phyloP scores from a whole-genome alignment of 2,888 invertebrate species.

The Blastobasis lacticolella region DNA sequence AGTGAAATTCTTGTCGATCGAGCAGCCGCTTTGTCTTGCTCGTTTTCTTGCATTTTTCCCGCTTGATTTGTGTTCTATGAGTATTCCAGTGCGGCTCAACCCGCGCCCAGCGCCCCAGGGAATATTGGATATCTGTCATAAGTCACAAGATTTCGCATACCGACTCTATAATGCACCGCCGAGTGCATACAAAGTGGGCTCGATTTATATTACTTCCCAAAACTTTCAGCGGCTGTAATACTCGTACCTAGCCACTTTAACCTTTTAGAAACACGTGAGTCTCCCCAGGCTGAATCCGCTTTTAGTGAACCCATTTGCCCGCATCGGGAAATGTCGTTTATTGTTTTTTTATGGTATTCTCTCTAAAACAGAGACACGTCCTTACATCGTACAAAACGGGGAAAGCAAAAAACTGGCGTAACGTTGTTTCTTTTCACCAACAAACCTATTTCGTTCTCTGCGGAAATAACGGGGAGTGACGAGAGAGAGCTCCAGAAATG shows the following conservation, averaged over 20 bases:
- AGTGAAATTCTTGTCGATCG: no score
- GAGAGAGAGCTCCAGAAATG: constrained; percentile 36
- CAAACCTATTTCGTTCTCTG: constrained; percentile 30
- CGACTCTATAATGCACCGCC: constrained; percentile 43
- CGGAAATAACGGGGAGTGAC: constrained; percentile 26
- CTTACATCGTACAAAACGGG: constrained; percentile 8
- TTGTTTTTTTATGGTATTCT: no score
- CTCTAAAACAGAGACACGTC: background rate
- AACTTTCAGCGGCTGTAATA: no score
- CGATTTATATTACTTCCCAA: no score
- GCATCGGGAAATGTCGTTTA: no score
- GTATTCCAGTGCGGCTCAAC: constrained; percentile 29
- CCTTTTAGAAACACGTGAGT: no score
- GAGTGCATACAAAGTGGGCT: no score
- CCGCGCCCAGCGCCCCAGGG: constrained; percentile 26
- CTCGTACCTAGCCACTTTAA: no score
- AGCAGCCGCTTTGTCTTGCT: no score
- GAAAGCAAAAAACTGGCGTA: constrained; percentile 23
- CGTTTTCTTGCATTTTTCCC: constrained; percentile 33
- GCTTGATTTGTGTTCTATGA: constrained; percentile 53
- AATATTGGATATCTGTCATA: constrained; percentile 65
- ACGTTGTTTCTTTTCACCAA: constrained; percentile 22
- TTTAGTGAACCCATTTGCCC: no score
- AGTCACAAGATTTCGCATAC: constrained; percentile 54
- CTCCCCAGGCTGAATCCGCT: no score